Percentiles rank a stretch among this genome's conserved stretches.
Evolutionary conservation across 2,888 invertebrate genomes (phyloP).

Genomic region (Orthosia gracilis): DNA sequence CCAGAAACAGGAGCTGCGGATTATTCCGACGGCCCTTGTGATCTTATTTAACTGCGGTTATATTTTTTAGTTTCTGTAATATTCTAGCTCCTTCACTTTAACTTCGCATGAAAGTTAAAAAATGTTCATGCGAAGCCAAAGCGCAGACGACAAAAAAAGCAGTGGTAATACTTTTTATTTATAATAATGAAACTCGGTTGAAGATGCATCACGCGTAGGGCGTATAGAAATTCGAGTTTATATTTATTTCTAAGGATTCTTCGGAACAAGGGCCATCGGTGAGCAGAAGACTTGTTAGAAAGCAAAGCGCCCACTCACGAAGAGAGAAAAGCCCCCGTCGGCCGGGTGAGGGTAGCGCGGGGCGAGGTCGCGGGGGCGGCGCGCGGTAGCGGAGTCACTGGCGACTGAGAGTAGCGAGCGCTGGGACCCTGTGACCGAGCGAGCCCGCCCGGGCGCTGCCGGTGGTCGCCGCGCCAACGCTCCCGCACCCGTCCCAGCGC

Average conservation of each 20-base stretch:
- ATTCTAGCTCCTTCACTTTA: too few species aligned
- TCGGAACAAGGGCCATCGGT: conserved; percentile 69
- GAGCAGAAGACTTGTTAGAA: conserved; percentile 85
- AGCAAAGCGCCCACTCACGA: conserved; percentile 91
- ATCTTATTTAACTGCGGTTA: conserved; percentile 71
- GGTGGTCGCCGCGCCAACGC: conserved; percentile 70
- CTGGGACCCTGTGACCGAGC: conserved; percentile 84
- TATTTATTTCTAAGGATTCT: neutral
- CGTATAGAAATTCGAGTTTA: neutral
- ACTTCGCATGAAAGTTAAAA: neutral
- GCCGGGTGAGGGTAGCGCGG: conserved; percentile 85
- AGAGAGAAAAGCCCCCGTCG: conserved; percentile 89
- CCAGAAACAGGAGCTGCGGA: conserved; percentile 88
- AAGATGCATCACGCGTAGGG: neutral
- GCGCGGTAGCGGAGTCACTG: conserved; percentile 88
- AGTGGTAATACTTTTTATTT: neutral
- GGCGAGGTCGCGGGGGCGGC: conserved; percentile 85
- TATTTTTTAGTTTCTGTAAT: conserved; percentile 67
- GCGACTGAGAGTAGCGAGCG: conserved; percentile 90
- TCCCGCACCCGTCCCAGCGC: conserved; percentile 67
- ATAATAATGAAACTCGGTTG: conserved; percentile 2
- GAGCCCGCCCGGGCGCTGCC: conserved; percentile 71
- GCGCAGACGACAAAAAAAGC: conserved; percentile 5
- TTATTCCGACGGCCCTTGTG: conserved; percentile 85
- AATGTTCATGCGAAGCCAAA: conserved; percentile 6